A percentile compares a stretch with the other conserved stretches of the same genome.
Evolutionary conservation across 2,113 vertebrate species (phyloP).

Genomic region (Ardeotis arabs): DNA sequence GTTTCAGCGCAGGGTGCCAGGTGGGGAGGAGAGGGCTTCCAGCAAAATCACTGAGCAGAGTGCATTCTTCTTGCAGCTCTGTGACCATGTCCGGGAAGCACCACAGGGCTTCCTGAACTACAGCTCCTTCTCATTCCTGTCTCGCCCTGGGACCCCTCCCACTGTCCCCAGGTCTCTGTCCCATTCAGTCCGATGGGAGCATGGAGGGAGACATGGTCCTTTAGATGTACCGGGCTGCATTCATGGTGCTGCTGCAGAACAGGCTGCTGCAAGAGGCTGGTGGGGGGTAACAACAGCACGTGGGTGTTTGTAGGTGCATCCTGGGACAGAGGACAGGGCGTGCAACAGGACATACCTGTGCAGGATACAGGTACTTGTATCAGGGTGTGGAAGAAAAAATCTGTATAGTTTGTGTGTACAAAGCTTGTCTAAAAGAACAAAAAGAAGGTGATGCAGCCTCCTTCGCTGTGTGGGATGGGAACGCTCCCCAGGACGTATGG

Average conservation of each 20-base stretch:
- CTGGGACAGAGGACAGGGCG: neutral
- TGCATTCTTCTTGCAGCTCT: neutral
- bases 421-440: neutral
- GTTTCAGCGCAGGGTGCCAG: neutral
- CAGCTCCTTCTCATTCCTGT: neutral
- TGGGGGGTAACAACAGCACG: rapidly evolving
- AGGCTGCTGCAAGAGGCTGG: neutral
- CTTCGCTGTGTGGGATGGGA: neutral
- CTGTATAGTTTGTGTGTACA: neutral
- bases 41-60: neutral
- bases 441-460: neutral
- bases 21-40: neutral
- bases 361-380: neutral
- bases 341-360: neutral
- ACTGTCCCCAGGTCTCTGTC: neutral
- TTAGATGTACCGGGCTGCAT: neutral
- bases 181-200: neutral
- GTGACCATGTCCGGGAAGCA: neutral
- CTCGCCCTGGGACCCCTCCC: neutral
- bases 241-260: neutral
- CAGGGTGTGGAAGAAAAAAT: neutral
- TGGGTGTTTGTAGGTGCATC: neutral
- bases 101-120: neutral
- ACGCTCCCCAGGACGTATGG: neutral
- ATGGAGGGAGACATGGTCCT: rapidly evolving